A percentile compares a stretch with the other conserved stretches of the same genome.
Conservation (phyloP, 2,113 vertebrate species). For the Pangasianodon hypophthalmus region DNA sequence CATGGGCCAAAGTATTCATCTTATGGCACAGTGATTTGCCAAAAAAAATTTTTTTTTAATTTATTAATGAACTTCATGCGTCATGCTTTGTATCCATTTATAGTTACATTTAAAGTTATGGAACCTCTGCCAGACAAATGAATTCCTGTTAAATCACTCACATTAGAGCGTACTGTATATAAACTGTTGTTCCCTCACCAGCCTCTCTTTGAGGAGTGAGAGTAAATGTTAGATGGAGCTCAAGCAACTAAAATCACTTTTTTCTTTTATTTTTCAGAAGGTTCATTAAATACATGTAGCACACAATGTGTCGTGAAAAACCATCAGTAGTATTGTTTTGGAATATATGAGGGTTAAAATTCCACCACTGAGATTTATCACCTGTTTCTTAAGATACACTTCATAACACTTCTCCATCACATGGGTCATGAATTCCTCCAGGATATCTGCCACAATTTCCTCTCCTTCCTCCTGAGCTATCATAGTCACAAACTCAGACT, state of each 20-base stretch:
- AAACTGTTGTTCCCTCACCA: not conserved
- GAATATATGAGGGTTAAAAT: not conserved
- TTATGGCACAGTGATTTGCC: not conserved
- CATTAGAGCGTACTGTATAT: not conserved
- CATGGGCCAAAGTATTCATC: not conserved
- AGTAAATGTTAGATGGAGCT: not conserved
- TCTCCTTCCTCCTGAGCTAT: constrained; percentile 69
- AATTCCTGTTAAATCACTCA: not conserved
- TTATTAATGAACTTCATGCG: not conserved
- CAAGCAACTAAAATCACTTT: not conserved
- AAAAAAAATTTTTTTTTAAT: not conserved
- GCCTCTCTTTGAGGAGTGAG: not conserved
- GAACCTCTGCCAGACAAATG: not conserved
- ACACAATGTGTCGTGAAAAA: not conserved
- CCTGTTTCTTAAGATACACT: constrained; percentile 71
- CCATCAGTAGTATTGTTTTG: not conserved
- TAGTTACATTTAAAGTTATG: not conserved
- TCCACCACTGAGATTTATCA: constrained; percentile 48
- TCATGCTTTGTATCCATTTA: not conserved
- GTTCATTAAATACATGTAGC: not conserved
- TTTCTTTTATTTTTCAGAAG: not conserved
- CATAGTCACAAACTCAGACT: constrained; percentile 70
- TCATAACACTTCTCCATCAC: constrained; percentile 68
- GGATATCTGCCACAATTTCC: constrained; percentile 65
- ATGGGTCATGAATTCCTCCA: constrained; percentile 68